Evolutionary conservation across 2,797 vertebrate species (phyloP).

Genomic region (Setipinna tenuifilis): DNA sequence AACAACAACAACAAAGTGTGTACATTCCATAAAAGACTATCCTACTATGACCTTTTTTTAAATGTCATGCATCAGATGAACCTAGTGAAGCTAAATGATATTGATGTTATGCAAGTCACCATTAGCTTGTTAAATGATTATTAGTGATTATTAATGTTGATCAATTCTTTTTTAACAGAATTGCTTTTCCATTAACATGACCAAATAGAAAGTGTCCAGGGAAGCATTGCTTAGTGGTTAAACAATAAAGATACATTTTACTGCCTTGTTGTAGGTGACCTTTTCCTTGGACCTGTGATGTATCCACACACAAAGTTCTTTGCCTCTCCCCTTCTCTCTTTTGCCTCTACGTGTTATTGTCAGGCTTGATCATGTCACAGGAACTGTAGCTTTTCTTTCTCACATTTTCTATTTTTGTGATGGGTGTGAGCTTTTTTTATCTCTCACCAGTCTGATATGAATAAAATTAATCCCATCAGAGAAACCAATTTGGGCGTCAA

Average conservation of each 20-base stretch:
- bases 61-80: background rate
- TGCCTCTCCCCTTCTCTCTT: background rate
- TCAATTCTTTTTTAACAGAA: background rate
- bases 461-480: slow-evolving; percentile 51
- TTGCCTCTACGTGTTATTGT: background rate
- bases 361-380: slow-evolving; percentile 24
- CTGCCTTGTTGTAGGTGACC: background rate
- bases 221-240: background rate
- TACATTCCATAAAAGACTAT: too few species aligned
- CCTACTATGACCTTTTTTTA: too few species aligned
- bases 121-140: background rate
- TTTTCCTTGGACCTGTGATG: background rate
- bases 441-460: slow-evolving; percentile 46
- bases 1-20: too few species aligned
- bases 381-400: background rate
- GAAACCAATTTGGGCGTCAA: slow-evolving; percentile 52
- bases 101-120: background rate
- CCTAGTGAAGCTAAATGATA: background rate
- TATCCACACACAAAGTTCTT: background rate
- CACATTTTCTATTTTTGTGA: background rate
- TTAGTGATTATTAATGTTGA: background rate
- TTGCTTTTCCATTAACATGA: background rate
- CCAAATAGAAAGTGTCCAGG: background rate
- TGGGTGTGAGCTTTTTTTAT: background rate
- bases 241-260: background rate